A percentile compares a stretch with the other conserved stretches of the same genome.
Conservation (phyloP, 2,797 vertebrate species). For the Ibycter americanus region DNA sequence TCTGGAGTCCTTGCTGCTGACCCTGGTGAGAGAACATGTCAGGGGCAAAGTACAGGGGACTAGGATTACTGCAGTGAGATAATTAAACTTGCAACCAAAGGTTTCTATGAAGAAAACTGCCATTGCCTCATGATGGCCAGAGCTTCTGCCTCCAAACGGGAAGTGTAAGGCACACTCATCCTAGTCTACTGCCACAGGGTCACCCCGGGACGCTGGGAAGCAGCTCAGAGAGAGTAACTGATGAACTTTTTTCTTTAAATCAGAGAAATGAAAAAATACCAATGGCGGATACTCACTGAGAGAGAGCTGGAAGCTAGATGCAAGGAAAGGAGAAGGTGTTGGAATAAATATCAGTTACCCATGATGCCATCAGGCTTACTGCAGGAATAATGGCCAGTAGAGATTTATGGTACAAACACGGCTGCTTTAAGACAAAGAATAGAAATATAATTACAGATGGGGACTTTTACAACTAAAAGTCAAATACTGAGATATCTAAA, state of each 20-base stretch:
- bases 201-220: rapidly evolving
- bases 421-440: background rate
- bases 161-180: background rate
- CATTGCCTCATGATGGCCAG: background rate
- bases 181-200: no score
- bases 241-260: background rate
- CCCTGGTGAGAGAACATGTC: background rate
- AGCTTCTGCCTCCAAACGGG: background rate
- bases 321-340: background rate
- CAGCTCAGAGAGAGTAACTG: background rate
- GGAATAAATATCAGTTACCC: background rate
- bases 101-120: background rate
- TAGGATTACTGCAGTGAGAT: background rate
- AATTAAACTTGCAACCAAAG: background rate
- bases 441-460: background rate
- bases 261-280: background rate
- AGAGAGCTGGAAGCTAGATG: background rate
- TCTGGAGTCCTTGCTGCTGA: background rate
- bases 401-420: background rate
- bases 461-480: background rate
- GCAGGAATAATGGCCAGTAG: background rate
- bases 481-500: background rate
- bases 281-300: background rate
- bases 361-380: background rate
- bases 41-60: background rate